Evolutionary conservation across 2,888 invertebrate genomes (phyloP).

Genomic region (Leptothorax acervorum): DNA sequence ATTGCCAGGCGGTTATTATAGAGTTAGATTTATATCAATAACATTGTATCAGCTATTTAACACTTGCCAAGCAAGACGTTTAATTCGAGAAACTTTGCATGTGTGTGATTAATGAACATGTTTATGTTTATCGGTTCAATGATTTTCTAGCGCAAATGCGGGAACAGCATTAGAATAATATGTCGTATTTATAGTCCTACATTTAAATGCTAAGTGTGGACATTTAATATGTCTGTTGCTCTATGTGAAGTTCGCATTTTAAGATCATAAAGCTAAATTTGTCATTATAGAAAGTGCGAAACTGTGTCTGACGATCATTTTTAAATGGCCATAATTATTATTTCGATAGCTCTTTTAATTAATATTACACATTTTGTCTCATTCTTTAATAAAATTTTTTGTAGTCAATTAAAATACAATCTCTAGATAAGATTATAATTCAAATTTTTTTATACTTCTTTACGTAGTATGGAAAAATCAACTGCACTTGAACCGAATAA

Average conservation of each 20-base stretch:
- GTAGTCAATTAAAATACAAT: background rate
- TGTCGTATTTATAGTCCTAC: background rate
- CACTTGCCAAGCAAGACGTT: background rate
- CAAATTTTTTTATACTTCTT: background rate
- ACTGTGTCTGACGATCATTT: background rate
- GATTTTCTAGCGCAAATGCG: constrained; percentile 12
- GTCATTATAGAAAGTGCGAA: background rate
- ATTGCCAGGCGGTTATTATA: background rate
- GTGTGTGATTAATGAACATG: background rate
- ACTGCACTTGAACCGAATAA: background rate
- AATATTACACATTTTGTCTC: background rate
- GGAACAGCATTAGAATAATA: constrained; percentile 21
- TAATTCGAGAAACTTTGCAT: background rate
- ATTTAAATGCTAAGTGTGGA: background rate
- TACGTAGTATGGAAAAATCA: background rate
- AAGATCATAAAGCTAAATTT: background rate
- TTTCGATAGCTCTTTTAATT: background rate
- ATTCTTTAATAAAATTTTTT: background rate
- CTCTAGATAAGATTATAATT: background rate
- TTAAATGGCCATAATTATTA: background rate
- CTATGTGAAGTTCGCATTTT: background rate
- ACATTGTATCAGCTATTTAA: background rate
- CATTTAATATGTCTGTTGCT: background rate
- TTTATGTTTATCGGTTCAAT: constrained; percentile 1
- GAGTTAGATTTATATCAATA: background rate